Base-by-base conservation (phyloP, 2,797 vertebrate genomes). In the Gorsachius magnificus region DNA sequence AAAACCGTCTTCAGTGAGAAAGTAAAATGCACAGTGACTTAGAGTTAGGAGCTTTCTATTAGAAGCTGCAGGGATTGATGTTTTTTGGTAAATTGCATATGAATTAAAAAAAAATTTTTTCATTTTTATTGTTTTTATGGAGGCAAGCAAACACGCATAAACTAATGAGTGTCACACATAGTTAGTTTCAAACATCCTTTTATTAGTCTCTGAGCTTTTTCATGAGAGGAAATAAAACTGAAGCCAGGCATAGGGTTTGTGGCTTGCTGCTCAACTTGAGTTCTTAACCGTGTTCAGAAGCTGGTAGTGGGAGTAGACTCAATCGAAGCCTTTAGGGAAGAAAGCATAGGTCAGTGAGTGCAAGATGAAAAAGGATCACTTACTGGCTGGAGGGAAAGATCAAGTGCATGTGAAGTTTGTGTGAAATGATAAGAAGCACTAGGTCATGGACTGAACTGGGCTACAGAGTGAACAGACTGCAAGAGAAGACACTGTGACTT, bases 91-190 rank as follows among this genome's bases (percentile, higher is more conserved):
- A 80, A 80, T 26, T 26, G 17, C 3, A 1, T 70, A 46, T 46
- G 22, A 86, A 36, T 54, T 33, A 28, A n/a, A 28, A 26, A 51
- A 51, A 16, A 8, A 36, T 16, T 35, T 29, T 11, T 63, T 43
- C 2, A 28, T 78, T 71, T 43, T 50, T 35, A 16, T 15, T 41
- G 17, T 61, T 81, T 89, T 58, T 72, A 71, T 38, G 66, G 56
- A 94, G 41, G 16, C 8, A 60, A 69, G 24, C 18, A 82, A 82
- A 50, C 17, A 4, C 2, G 0, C 7, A 2, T 45, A 76, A 89
- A 66, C 16, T 48, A 58, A 60, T 13, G 7, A 80, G 6, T 58
- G n/a, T 41, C 1, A 0, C 0, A 2, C 38, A 12, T 76, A 1
- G 1, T 56, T 81, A 33, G 16, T 35, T 78, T 94, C 68, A 64